Base-by-base conservation (phyloP, 2,113 vertebrate genomes). In the Sander lucioperca region DNA sequence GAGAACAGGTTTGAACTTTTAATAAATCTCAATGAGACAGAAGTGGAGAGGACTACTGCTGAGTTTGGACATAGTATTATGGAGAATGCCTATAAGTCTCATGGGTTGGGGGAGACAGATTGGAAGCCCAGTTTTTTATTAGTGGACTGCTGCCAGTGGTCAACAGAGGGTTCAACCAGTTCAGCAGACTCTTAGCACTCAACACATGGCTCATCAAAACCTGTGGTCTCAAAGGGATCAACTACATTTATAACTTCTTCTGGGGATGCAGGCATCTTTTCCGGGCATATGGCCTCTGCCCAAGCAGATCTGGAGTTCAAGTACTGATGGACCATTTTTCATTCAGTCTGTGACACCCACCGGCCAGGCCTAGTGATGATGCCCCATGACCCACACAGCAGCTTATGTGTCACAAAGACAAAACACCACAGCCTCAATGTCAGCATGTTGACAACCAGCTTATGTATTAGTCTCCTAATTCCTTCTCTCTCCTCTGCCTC, bases 151-250 rank as follows among this genome's bases (percentile, higher is more conserved):
- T 30, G 23, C 25, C 18, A 13, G 8, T 2, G 4, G 47, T 51
- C 39, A 11, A 43, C 39, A 43, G 39, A 11, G 9, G 39, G 39
- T 43, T 43, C 9, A 43, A 43, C 39, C 39, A 43, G 39, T 43
- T 43, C 39, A 43, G 39, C 39, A 43, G 39, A 43, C 43, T 43
- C 21, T 30, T 1, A 59, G 18, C 6, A 72, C 43, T 59, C 39
- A 73, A 58, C 53, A 72, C 54, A 47, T 27, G 10, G 71, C 57
- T 62, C 58, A 51, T 19, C 71, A 62, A 53, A 36, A 74, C 58
- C 19, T 61, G 43, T 0, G 16, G 10, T 8, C 13, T 54, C 5
- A 51, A 19, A 12, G 21, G 45, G 13, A 74, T n/a, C 25, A 62
- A 1, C 27, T 19, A 63, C 15, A 25, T 25, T 63, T 14, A 75